Base-by-base conservation (phyloP, 2,797 vertebrate genomes). In the Xyrichtys novacula region DNA sequence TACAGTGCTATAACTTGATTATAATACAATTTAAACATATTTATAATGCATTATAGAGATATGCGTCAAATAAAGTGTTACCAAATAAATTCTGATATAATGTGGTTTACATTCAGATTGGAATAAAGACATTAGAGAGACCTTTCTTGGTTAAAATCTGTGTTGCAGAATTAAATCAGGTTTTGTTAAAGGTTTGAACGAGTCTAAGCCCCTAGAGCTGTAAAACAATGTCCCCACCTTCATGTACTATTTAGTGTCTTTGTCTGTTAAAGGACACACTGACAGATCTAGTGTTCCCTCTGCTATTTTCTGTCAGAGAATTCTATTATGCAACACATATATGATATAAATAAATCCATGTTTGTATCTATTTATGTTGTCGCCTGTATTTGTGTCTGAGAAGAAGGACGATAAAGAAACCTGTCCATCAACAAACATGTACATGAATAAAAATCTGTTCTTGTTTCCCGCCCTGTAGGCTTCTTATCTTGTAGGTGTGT, bases 401-500 rank as follows among this genome's bases (percentile, higher is more conserved):
- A 48, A 10, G 29, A 12, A n/a, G 53, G 43, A 50, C 58, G 56
- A 56, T 22, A 12, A 6, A 39, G 6, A 44, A 40, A 16, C 1
- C 6, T 25, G 15, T 57, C 5, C 46, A 3, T 3, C 38, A 8
- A 2, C n/a, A 38, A 54, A 67, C 23, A 17, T 17, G 43, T 25
- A n/a, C 17, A 25, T 55, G 19, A 43, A 2, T 25, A 2, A 29
- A 48, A 54, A 6, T 19, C 23, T 57, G 11, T 48, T 46, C 74
- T 31, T 80, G 23, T 66, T 70, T 57, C 60, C 36, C 80, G 28
- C 74, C 73, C 46, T 81, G 22, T 56, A 99, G 98, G 96, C 98
- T 2, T 96, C 97, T 8, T 99, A 99, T 90, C 92, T 99, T 53
- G 97, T 99, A 0, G 98, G 97, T 23, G 96, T 99, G 85, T 99